Conservation (phyloP, 2,797 vertebrate genomes). For the Rhinophrynus dorsalis region DNA sequence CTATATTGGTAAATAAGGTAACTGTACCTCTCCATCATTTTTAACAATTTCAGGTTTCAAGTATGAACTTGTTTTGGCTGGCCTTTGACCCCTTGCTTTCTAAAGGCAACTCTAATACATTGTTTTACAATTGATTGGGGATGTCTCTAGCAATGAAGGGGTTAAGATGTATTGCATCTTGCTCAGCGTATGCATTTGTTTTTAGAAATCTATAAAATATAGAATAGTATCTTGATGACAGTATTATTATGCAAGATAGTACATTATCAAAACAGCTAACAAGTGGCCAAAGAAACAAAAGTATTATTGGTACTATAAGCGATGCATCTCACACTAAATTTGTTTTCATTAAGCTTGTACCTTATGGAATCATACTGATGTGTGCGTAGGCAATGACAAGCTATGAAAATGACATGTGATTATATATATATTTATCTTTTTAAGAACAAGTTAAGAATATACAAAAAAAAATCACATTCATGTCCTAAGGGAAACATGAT, state of each 20-base stretch:
- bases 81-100: too few relatives aligned
- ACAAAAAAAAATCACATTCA: constrained; percentile 7
- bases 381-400: constrained; percentile 2
- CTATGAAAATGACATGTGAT: constrained; percentile 17
- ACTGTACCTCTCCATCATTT: too few relatives aligned
- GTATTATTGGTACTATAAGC: constrained; percentile 33
- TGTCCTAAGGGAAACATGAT: constrained; percentile 11
- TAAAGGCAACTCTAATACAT: too few relatives aligned
- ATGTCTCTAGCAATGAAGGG: too few relatives aligned
- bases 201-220: constrained; percentile 23
- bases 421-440: constrained; percentile 18
- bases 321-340: constrained; percentile 31
- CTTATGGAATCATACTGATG: constrained; percentile 22
- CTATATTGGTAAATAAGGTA: too few relatives aligned
- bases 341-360: constrained; percentile 34
- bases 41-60: not conserved
- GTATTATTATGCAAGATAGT: constrained; percentile 42
- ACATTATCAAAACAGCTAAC: constrained; percentile 41
- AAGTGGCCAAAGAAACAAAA: constrained; percentile 20
- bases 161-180: not conserved
- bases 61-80: not conserved
- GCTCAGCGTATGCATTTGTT: not conserved
- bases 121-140: too few relatives aligned
- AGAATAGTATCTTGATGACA: constrained; percentile 25
- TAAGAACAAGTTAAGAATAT: constrained; percentile 19